phyloP scores from a whole-genome alignment of 2,888 invertebrate genomes.

The Prosopocoilus inquinatus region DNA sequence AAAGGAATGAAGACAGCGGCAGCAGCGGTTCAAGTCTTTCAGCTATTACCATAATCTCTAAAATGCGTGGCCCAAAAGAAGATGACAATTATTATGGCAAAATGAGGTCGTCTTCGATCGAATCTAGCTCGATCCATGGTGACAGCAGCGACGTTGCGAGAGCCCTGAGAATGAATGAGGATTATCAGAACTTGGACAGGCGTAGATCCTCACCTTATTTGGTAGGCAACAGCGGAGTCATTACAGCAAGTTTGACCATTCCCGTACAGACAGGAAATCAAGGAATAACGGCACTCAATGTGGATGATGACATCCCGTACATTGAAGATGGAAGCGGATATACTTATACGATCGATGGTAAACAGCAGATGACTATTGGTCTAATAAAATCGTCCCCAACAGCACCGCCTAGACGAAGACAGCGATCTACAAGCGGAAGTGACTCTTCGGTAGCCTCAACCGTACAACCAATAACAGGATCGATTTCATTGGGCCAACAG shows the following conservation, averaged over 20 bases:
- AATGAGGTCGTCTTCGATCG: conserved; percentile 46
- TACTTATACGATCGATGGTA: conserved; percentile 37
- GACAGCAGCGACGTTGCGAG: conserved; percentile 55
- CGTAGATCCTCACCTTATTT: conserved; percentile 62
- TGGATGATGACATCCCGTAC: conserved; percentile 68
- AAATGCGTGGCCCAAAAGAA: conserved; percentile 47
- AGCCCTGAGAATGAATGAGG: conserved; percentile 34
- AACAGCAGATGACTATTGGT: conserved; percentile 47
- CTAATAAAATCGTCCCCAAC: conserved; percentile 38
- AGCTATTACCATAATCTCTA: conserved; percentile 58
- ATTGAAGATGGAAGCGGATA: conserved; percentile 58
- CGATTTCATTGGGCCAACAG: conserved; percentile 47
- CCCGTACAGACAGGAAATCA: conserved; percentile 51
- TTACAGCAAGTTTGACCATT: conserved; percentile 80
- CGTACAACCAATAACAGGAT: conserved; percentile 48
- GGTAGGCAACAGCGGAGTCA: conserved; percentile 59
- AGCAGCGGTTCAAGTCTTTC: conserved; percentile 49
- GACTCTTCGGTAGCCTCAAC: conserved; percentile 50
- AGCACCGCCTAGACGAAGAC: conserved; percentile 52
- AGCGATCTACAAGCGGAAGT: conserved; percentile 52
- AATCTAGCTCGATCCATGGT: conserved; percentile 48
- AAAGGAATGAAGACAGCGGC: conserved; percentile 39
- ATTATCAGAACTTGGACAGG: conserved; percentile 43
- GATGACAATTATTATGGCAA: conserved; percentile 48
- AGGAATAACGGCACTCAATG: conserved; percentile 51